A percentile compares a stretch with the other conserved stretches of the same genome.
Evolutionary conservation across 2,888 invertebrate genomes (phyloP).

Genomic region (Rhagium mordax): DNA sequence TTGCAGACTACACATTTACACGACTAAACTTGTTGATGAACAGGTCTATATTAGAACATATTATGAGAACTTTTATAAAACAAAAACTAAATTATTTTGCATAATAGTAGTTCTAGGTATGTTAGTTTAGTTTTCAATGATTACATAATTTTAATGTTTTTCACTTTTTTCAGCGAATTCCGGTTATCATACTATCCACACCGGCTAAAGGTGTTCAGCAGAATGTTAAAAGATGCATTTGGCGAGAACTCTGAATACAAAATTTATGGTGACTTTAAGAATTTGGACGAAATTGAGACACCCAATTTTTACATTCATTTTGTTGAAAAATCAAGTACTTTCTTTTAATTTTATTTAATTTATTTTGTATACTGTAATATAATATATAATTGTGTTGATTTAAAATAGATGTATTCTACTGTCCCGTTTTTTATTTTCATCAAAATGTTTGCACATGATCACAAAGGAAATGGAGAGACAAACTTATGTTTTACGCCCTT

Average conservation of each 20-base stretch:
- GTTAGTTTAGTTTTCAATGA: too few relatives aligned
- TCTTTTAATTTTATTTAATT: conserved; percentile 20
- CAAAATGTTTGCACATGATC: too few relatives aligned
- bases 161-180: conserved; percentile 79
- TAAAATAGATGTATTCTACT: conserved; percentile 8
- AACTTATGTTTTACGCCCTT: too few relatives aligned
- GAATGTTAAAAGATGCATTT: conserved; percentile 82
- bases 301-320: conserved; percentile 92
- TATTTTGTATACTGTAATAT: conserved; percentile 4
- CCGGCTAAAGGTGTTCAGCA: conserved; percentile 79
- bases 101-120: too few relatives aligned
- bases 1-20: too few relatives aligned
- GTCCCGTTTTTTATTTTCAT: conserved; percentile 6
- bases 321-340: conserved; percentile 75
- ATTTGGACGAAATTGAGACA: conserved; percentile 74
- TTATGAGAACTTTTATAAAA: too few relatives aligned
- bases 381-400: not conserved
- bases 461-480: too few relatives aligned
- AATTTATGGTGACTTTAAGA: conserved; percentile 88
- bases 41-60: too few relatives aligned
- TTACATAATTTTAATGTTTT: too few relatives aligned
- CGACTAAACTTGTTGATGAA: too few relatives aligned
- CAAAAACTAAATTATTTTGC: too few relatives aligned
- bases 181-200: conserved; percentile 92
- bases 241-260: conserved; percentile 76